phyloP scores from a whole-genome alignment of 2,113 vertebrate species.

The rat (Rattus norvegicus) region DNA sequence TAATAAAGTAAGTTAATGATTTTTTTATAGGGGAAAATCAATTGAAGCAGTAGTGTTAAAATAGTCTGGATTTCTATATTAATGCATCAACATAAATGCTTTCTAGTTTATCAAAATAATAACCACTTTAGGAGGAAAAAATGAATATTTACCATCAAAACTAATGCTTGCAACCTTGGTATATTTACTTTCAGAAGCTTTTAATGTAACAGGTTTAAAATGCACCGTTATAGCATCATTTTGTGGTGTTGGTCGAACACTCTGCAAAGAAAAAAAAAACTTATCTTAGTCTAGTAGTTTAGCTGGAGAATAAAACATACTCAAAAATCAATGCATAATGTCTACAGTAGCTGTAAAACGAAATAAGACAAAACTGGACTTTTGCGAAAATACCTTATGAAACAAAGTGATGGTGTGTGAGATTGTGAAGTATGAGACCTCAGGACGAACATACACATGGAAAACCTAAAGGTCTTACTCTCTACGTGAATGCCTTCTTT shows the following conservation, averaged over 20 bases:
- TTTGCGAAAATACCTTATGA: constrained; percentile 38
- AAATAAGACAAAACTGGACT: neutral
- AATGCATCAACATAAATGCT: neutral
- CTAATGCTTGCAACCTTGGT: constrained; percentile 99
- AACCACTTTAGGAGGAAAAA: constrained; percentile 50
- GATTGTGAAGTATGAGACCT: neutral
- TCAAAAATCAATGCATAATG: constrained; percentile 41
- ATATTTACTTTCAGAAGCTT: constrained; percentile 97
- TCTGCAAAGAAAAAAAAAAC: constrained; percentile 87
- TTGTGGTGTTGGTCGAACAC: constrained; percentile 95
- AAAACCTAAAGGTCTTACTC: constrained; percentile 6
- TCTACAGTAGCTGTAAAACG: neutral
- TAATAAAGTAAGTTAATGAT: constrained; percentile 33
- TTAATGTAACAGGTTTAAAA: constrained; percentile 97
- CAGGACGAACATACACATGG: constrained; percentile 9
- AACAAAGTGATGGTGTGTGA: constrained; percentile 28
- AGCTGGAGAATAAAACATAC: constrained; percentile 26
- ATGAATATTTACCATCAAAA: constrained; percentile 95
- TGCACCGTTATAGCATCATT: constrained; percentile 96
- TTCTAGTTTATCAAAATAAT: constrained; percentile 53
- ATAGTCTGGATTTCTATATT: constrained; percentile 7
- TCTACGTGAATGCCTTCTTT: constrained; percentile 12
- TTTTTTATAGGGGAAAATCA: neutral
- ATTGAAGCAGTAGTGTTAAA: neutral
- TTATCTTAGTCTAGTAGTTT: constrained; percentile 31